Percentiles rank a stretch among this genome's conserved stretches.
Conservation (phyloP, 2,113 vertebrate genomes). For the Cepphus grylle region DNA sequence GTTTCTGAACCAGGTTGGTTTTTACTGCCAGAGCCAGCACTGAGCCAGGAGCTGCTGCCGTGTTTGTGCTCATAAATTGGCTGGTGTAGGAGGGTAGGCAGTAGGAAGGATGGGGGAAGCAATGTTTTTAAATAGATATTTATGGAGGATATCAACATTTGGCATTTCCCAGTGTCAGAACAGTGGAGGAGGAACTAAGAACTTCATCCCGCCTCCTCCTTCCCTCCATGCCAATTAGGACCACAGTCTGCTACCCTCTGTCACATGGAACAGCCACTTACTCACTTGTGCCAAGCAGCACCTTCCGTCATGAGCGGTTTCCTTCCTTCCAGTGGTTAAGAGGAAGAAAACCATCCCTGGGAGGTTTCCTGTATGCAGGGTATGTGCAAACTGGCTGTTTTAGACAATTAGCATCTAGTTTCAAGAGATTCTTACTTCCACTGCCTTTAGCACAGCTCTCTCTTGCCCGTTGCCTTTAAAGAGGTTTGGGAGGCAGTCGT, state of each 20-base stretch:
- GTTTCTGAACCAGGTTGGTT: background rate
- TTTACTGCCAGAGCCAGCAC: background rate
- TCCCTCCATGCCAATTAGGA: background rate
- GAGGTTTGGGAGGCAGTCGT: background rate
- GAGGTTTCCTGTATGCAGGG: background rate
- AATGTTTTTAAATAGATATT: conserved; percentile 40
- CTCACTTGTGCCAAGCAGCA: background rate
- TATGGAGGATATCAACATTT: conserved; percentile 32
- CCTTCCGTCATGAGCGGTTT: background rate
- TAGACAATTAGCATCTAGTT: background rate
- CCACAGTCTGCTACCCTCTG: background rate
- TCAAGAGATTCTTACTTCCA: background rate
- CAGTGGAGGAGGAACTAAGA: conserved; percentile 49
- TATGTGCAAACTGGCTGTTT: background rate
- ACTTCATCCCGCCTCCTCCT: background rate
- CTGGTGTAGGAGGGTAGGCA: background rate
- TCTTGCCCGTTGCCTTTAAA: background rate
- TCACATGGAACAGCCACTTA: background rate
- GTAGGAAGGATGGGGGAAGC: conserved; percentile 15
- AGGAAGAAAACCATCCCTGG: background rate
- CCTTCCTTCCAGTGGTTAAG: background rate
- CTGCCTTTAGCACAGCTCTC: background rate
- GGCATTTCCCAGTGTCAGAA: conserved; percentile 49
- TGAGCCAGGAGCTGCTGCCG: background rate
- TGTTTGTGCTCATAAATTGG: background rate